Percentiles rank a stretch among this genome's conserved stretches.
Conservation (phyloP, 2,113 vertebrate species). For the Misgurnus anguillicaudatus region DNA sequence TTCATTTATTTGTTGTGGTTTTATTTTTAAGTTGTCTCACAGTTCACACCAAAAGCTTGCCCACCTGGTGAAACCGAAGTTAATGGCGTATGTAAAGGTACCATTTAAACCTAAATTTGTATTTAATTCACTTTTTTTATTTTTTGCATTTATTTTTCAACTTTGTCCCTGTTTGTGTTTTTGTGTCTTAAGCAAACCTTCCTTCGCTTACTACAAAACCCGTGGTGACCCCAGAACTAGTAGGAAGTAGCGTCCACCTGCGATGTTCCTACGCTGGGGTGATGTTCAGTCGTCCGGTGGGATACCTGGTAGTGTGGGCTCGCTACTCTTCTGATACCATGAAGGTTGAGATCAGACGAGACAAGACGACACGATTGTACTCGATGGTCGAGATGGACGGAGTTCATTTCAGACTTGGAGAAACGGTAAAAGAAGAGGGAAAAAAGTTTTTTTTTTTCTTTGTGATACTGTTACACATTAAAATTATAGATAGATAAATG, state of each 20-base stretch:
- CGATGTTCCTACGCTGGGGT: slow-evolving; percentile 68
- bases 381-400: slow-evolving; percentile 72
- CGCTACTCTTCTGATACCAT: slow-evolving; percentile 66
- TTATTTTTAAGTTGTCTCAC: slow-evolving; percentile 60
- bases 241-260: slow-evolving; percentile 71
- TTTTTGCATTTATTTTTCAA: not conserved
- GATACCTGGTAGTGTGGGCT: slow-evolving; percentile 77
- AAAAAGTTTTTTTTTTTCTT: not conserved
- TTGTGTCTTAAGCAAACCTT: slow-evolving; percentile 52
- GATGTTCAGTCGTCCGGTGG: slow-evolving; percentile 44
- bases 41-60: slow-evolving; percentile 64
- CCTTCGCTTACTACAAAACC: slow-evolving; percentile 65
- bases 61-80: slow-evolving; percentile 67
- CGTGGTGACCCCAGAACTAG: slow-evolving; percentile 65
- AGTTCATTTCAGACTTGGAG: slow-evolving; percentile 76
- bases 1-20: not conserved
- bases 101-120: slow-evolving; percentile 16
- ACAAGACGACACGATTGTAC: slow-evolving; percentile 69
- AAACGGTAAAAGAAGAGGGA: slow-evolving; percentile 69
- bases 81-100: slow-evolving; percentile 71
- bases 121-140: not conserved
- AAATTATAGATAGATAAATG: no score
- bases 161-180: not conserved
- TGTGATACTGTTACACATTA: no score
- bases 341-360: slow-evolving; percentile 76